Base-by-base conservation (phyloP, 2,797 vertebrate genomes). In the Muraenolepis orangiensis region DNA sequence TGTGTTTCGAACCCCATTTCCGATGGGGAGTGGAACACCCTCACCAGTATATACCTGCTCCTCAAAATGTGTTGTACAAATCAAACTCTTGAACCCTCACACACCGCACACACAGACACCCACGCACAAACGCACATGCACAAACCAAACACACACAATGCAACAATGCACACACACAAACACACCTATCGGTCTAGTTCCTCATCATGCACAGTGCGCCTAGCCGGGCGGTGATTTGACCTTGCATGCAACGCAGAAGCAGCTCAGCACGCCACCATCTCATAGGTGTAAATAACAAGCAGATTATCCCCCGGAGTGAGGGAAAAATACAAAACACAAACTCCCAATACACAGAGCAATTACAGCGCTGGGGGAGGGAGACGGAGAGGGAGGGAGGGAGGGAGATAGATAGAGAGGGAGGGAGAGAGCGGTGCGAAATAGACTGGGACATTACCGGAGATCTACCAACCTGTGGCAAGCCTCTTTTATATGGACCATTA, bases 401-500 rank as follows among this genome's bases (percentile, higher is more conserved):
- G 40, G 70, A 40, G 23, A n/a, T n/a, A n/a, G n/a, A n/a, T 69
- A 28, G 61, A 16, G n/a, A n/a, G 16, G 51, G 51, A 23, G 51
- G 18, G n/a, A 23, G 57, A 10, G 57, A 26, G 70, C 38, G 11
- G 69, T 28, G 46, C 67, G 79, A 83, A 78, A 78, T 32, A 64
- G 46, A 79, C 80, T 31, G 72, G 69, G 75, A 72, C 66, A 14
- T 32, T 76, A 64, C 74, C 74, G 70, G 8, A 66, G 73, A 80
- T 76, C 66, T 29, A 71, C 57, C 84, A 28, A 80, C 73, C 51
- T 73, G 32, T 81, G 38, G 74, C 1, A 11, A 14, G 36, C 77
- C 78, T 80, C 83, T 83, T n/a, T 84, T 81, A 79, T 71, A 78
- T 78, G 51, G 74, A 73, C 87, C 82, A 82, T 85, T 88, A 79